These are phyloP conservation scores for Anoplopoma fimbria DNA, from an alignment of 2,113 vertebrate species.

Conservation along the genomic window DNA sequence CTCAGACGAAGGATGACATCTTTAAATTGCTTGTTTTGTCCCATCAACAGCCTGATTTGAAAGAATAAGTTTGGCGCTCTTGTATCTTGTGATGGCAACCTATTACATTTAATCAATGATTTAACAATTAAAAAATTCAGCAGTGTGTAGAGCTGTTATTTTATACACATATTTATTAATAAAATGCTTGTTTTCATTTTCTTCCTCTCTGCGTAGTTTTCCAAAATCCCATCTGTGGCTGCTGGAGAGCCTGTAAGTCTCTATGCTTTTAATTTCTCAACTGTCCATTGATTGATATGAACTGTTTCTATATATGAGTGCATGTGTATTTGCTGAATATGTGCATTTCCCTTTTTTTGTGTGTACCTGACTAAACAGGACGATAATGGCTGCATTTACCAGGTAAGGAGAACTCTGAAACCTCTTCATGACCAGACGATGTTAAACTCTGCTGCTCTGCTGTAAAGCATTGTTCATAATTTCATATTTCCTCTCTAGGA, in stretches of 20 bases:
- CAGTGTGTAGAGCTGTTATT: background rate
- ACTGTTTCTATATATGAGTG: background rate
- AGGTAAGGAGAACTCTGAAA: constrained; percentile 44
- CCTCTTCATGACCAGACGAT: background rate
- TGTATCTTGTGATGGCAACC: background rate
- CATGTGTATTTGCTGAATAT: background rate
- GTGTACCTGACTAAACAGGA: background rate
- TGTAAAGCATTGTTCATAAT: background rate
- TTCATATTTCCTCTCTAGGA: constrained; percentile 28
- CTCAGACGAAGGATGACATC: background rate
- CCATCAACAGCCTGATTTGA: background rate
- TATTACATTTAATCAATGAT: background rate
- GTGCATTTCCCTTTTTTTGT: background rate
- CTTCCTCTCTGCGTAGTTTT: constrained; percentile 50
- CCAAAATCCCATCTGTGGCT: background rate
- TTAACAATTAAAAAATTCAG: background rate
- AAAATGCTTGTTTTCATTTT: background rate
- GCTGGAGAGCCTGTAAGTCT: constrained; percentile 45
- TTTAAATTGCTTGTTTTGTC: background rate
- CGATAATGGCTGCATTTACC: constrained; percentile 32
- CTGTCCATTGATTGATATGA: background rate
- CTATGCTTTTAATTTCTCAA: background rate
- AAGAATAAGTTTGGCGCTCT: background rate
- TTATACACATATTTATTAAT: background rate
- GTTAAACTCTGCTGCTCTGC: background rate